Base-by-base conservation (phyloP, 1,140 invertebrate genomes). In the Drosophila bocki region DNA sequence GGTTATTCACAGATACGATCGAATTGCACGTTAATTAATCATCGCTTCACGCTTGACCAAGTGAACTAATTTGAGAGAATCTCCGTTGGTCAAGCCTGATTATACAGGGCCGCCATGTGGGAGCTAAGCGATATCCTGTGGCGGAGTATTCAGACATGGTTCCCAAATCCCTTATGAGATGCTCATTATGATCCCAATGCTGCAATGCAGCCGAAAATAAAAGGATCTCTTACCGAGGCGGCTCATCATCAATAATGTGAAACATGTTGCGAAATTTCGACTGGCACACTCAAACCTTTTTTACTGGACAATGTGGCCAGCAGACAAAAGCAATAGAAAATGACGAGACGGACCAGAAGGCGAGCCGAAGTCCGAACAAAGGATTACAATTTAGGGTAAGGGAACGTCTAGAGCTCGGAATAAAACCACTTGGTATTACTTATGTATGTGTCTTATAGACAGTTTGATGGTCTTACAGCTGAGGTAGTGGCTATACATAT, bases 261-360 rank as follows among this genome's bases (percentile, higher is more conserved):
- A 88, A 90, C 85, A 88, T 88, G 84, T 88, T 90, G 84, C 84
- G 64, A 88, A 90, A 84, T 88, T 71, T 78, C 67, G 78, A 85
- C 78, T 71, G 76, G 76, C 61, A 54, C 53, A 54, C 78, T 75
- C 67, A 84, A 85, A 84, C 77, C 74, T 79, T 78, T 84, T 64
- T 60, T 58, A 53, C 59, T 77, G 78, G 65, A 84, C 85, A 88
- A 88, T 90, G 62, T 84, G 78, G 69, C 56, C 42, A 68, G 57
- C 84, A 88, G 81, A 85, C 84, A 88, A 87, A 87, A 83, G 83
- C 71, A 83, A 77, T 88, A 64, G 60, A 80, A 77, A 60, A 33
- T 44, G 42, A 59, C 64, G 39, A 42, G 75, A 47, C 44, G 17
- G 69, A 19, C 51, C 42, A 39, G 32, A 56, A 69, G 64, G 32